Conservation (phyloP, 1,140 invertebrate genomes). For the Pinna nobilis region DNA sequence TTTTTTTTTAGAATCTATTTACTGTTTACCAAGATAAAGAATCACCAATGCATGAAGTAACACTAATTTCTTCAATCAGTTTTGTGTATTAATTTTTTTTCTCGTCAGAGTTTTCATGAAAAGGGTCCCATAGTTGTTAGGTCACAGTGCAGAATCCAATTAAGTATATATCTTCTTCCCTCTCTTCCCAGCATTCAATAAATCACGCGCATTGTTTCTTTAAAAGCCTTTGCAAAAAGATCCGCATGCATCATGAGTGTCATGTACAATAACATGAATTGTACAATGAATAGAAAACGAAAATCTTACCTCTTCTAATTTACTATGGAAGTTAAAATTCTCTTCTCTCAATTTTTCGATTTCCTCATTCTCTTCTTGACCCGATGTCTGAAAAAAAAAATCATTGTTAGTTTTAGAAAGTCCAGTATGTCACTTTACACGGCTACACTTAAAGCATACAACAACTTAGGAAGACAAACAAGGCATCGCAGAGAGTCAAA, state of each 20-base stretch:
- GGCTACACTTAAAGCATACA: too few species aligned
- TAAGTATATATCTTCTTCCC: not conserved
- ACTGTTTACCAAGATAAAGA: too few species aligned
- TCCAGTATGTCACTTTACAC: too few species aligned
- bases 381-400: not conserved
- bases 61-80: too few species aligned
- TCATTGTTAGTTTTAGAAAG: not conserved
- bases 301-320: constrained; percentile 5
- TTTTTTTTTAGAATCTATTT: too few species aligned
- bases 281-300: too few species aligned
- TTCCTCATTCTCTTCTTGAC: not conserved
- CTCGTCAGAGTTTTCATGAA: too few species aligned
- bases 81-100: too few species aligned
- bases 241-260: not conserved
- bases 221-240: not conserved
- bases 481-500: not conserved
- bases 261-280: too few species aligned
- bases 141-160: too few species aligned
- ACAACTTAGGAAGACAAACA: not conserved
- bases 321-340: not conserved
- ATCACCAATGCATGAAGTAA: too few species aligned
- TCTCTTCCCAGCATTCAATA: not conserved
- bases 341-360: constrained; percentile 6
- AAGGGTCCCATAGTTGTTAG: too few species aligned
- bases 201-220: not conserved